Evolutionary conservation across 1,140 invertebrate genomes (phyloP), one percentile per base, ranked within the genome.

Genomic region (Cephus cinctus): DNA sequence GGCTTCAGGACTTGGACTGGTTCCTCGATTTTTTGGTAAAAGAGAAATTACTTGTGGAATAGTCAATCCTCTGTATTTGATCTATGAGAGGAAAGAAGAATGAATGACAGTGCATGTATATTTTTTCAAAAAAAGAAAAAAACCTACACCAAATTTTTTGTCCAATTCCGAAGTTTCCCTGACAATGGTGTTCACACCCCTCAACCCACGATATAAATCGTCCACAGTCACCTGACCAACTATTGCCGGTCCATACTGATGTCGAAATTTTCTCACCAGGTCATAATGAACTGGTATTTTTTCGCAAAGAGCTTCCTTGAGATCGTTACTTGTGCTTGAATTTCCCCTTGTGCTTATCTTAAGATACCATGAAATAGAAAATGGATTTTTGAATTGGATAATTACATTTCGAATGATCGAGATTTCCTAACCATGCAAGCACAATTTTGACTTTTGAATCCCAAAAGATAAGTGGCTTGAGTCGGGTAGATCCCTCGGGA

Each of bases 201-300:
- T 54, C 5, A 71, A 42, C n/a, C 65, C 69, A 4, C 53, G 38
- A 20, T 68, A 71, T 4, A 69, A 44, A 46, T 64, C 52, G 18
- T 69, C 54, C 3, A 71, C 55, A 5, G 62, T 71, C 16, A 69
- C 56, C 0, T 52, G 44, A 25, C 62, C 65, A 19, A 69, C 42
- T 0, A 69, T 46, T 3, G 41, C 48, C 0, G 52, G 30, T 1
- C 64, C 65, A 21, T 64, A 50, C 8, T 59, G 39, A 9, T 48
- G 53, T 15, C 59, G 61, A 36, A 71, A 61, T 36, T 64, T 67
- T 19, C 66, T 45, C 5, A 71, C 14, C 0, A 63, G 53, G 34
- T 71, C 69, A 12, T 71, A 57, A 15, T 71, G 59, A 2, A 70
- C 3, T 0, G 66, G 64, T 15, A 71, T 70, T 20, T 71, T 71